Base-by-base conservation (phyloP, 2,888 invertebrate species). In the Leptinotarsa peninsularis region DNA sequence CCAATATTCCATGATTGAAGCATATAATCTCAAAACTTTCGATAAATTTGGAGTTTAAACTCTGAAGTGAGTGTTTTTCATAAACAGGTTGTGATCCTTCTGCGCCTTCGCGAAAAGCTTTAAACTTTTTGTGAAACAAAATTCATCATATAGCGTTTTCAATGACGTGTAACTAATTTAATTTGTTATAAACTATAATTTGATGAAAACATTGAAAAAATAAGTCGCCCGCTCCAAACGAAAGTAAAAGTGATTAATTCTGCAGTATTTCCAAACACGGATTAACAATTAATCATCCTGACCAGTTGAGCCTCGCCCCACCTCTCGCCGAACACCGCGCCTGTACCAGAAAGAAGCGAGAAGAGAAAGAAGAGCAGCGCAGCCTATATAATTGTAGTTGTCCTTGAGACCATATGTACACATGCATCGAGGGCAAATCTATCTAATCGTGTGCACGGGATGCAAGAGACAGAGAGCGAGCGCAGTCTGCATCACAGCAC, bases 321-420 rank as follows among this genome's bases (percentile, higher is more conserved):
- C 10, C 50, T 23, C 58, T 68, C 49, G 67, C 74, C 73, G 70
- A 75, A 69, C 72, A 72, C 75, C 72, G 67, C 72, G 75, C 72
- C 75, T 75, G 71, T 71, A 74, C 73, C 78, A 72, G 72, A 73
- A 72, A 77, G 76, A 73, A 74, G 73, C 17, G 76, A 72, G 71
- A 76, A 75, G 74, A 75, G 76, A 75, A 78, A 72, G 78, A 78
- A 79, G 78, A 80, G 79, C 68, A 67, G 78, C 76, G 76, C 82
- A 82, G 81, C 83, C 83, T 81, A 83, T 82, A 70, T 84, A 83
- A 83, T 84, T 83, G 83, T 83, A 76, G 83, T 81, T 85, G 86
- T 85, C 86, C 86, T 86, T 86, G 86, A 85, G 84, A 85, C 85
- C 86, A 85, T 84, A 84, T 86, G 86, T 84, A 84, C 80, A 82